Evolutionary conservation across 2,888 invertebrate genomes (phyloP).

Genomic region (Spodoptera exigua): DNA sequence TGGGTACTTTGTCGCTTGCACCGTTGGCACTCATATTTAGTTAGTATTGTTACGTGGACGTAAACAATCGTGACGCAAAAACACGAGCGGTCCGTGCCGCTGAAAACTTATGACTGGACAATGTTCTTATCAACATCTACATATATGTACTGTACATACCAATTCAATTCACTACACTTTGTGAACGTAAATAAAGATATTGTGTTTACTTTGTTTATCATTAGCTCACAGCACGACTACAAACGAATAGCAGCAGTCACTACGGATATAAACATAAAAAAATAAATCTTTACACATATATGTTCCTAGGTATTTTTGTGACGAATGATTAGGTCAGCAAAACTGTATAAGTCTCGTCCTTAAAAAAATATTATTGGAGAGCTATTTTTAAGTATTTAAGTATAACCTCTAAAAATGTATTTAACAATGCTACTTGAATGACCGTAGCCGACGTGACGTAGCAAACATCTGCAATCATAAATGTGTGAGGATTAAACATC

Average conservation of each 20-base stretch:
- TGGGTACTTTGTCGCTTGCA: constrained; percentile 73
- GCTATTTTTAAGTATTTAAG: constrained; percentile 4
- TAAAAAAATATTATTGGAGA: too few species aligned
- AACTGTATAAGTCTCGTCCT: too few species aligned
- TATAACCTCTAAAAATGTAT: constrained; percentile 40
- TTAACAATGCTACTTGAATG: constrained; percentile 16
- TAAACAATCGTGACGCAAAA: constrained; percentile 49
- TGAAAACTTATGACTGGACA: constrained; percentile 51
- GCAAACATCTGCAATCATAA: constrained; percentile 27
- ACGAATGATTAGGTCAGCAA: too few species aligned
- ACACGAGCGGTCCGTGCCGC: constrained; percentile 46
- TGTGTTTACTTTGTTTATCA: constrained; percentile 18
- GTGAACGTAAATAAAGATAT: constrained; percentile 12
- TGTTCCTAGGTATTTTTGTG: too few species aligned
- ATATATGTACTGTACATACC: constrained; percentile 2
- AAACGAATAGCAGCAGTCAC: neutral
- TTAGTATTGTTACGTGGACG: constrained; percentile 29
- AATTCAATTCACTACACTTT: constrained; percentile 44
- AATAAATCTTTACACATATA: too few species aligned
- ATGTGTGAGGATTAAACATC: constrained; percentile 20
- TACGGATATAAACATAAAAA: too few species aligned
- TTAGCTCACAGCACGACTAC: constrained; percentile 10
- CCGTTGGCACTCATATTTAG: constrained; percentile 70
- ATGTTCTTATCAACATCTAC: constrained; percentile 47
- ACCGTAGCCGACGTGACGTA: constrained; percentile 31